Conservation (phyloP, 2,797 vertebrate genomes). For the Bryconaethiops microstoma region DNA sequence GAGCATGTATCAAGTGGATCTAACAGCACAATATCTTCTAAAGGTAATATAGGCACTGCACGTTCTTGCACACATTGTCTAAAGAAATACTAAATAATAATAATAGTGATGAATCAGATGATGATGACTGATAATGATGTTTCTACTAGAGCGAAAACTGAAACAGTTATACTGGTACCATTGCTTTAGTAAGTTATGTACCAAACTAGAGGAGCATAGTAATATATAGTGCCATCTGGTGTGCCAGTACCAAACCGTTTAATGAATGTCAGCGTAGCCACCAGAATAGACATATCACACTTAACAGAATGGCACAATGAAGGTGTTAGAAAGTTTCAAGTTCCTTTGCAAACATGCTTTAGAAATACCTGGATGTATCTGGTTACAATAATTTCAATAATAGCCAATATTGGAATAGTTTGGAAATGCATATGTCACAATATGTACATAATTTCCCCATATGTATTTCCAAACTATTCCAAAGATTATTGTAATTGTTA, state of each 20-base stretch:
- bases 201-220: conserved; percentile 3
- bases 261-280: conserved; percentile 10
- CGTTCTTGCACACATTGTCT: not conserved
- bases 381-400: too few species aligned
- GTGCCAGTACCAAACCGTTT: conserved; percentile 31
- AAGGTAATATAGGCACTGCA: not conserved
- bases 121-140: not conserved
- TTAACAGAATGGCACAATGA: not conserved
- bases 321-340: not conserved
- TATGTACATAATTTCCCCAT: too few species aligned
- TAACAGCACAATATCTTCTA: not conserved
- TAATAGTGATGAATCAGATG: not conserved
- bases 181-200: conserved; percentile 32
- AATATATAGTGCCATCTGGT: conserved; percentile 60
- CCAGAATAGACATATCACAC: conserved; percentile 39
- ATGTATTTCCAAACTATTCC: too few species aligned
- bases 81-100: not conserved
- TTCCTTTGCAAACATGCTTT: not conserved
- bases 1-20: too few species aligned
- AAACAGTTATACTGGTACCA: conserved; percentile 20
- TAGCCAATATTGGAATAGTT: too few species aligned
- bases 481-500: too few species aligned
- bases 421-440: too few species aligned
- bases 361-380: not conserved
- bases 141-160: not conserved